A percentile compares a stretch with the other conserved stretches of the same genome.
phyloP scores from a whole-genome alignment of 2,797 vertebrate genomes.

The Melanotaenia trifasciata region DNA sequence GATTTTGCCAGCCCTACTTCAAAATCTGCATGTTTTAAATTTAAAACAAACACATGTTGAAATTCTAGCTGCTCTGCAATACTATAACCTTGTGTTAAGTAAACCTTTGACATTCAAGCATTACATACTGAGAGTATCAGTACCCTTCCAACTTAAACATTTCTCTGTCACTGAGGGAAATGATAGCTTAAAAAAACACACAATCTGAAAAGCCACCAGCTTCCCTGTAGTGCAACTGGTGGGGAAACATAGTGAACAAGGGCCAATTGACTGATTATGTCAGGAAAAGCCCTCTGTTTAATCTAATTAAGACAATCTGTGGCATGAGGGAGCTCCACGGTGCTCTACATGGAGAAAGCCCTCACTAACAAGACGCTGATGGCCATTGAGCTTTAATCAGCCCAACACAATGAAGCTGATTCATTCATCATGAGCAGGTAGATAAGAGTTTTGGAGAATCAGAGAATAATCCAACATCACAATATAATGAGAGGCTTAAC shows the following conservation, averaged over 20 bases:
- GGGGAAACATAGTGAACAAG: conserved; percentile 65
- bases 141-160: not conserved
- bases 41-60: too few relatives aligned
- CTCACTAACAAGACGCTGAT: conserved; percentile 60
- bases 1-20: too few relatives aligned
- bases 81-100: not conserved
- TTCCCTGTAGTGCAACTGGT: conserved; percentile 33
- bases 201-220: conserved; percentile 20
- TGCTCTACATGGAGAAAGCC: conserved; percentile 61
- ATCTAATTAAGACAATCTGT: conserved; percentile 86
- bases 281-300: conserved; percentile 84
- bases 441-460: conserved; percentile 37
- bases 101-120: not conserved
- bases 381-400: conserved; percentile 71
- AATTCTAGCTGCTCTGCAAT: too few relatives aligned
- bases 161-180: not conserved
- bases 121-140: conserved; percentile 1
- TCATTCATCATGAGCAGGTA: conserved; percentile 53
- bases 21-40: too few relatives aligned
- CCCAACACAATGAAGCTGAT: conserved; percentile 57
- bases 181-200: not conserved
- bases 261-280: conserved; percentile 84
- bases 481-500: conserved; percentile 14
- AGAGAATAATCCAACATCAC: not conserved
- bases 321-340: conserved; percentile 71